phyloP scores from a whole-genome alignment of 2,113 vertebrate species.

The Sapajus apella region DNA sequence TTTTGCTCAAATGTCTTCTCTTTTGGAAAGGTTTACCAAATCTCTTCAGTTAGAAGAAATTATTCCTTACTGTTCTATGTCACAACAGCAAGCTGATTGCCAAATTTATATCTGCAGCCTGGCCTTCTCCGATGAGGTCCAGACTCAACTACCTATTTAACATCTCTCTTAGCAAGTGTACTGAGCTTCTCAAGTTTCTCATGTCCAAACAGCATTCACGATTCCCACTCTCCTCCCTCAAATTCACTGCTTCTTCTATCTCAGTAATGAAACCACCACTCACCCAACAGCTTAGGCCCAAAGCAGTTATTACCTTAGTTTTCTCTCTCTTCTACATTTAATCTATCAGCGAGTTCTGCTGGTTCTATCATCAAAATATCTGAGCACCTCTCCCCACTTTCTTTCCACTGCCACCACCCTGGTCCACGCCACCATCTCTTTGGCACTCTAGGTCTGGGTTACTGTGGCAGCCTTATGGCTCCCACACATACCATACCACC shows the following conservation, averaged over 20 bases:
- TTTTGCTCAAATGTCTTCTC: not conserved
- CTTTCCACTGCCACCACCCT: not conserved
- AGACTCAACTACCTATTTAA: not conserved
- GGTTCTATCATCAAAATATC: not conserved
- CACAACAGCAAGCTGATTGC: not conserved
- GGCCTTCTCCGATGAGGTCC: not conserved
- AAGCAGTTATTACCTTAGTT: not conserved
- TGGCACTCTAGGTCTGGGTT: not conserved
- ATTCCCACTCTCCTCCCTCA: not conserved
- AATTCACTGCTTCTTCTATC: not conserved
- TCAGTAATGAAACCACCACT: not conserved
- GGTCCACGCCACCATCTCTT: not conserved
- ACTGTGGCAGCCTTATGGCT: rapidly evolving
- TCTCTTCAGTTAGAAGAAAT: not conserved
- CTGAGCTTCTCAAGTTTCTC: not conserved
- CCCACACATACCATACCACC: not conserved
- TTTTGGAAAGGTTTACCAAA: not conserved
- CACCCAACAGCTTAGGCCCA: not conserved
- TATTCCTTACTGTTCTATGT: not conserved
- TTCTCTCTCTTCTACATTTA: not conserved
- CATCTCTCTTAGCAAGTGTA: not conserved
- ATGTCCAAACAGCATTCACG: rapidly evolving
- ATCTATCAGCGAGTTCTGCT: not conserved
- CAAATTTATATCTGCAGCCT: not conserved
- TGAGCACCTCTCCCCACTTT: not conserved